Base-by-base conservation (phyloP, 2,888 invertebrate species). In the Drosophila nr. perissopoda region DNA sequence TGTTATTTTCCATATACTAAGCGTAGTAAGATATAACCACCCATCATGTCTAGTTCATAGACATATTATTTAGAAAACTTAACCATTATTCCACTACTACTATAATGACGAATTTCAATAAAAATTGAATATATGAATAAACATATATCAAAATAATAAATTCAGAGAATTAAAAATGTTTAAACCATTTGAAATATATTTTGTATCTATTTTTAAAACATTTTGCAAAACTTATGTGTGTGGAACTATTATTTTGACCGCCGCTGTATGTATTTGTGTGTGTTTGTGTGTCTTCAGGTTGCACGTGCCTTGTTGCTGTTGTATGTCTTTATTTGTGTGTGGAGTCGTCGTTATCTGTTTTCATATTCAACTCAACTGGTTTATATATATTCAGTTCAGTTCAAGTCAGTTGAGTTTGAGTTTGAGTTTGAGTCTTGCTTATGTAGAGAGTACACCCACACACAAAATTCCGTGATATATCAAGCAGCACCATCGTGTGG, bases 401-500 rank as follows among this genome's bases (percentile, higher is more conserved):
- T 25, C 46, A 25, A 46, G 46, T 46, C 46, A 46, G 46, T 46
- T 25, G 46, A 46, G 46, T 16, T 36, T 36, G 46, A 42, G 42
- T 13, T 34, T 33, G 33, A 36, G 34, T 33, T 42, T 42, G 42
- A 42, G 71, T 74, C 71, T 82, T 69, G 71, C 76, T 68, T 85
- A 54, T 77, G 75, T 72, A 79, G 70, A 87, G 75, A 81, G 72
- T 90, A 82, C 86, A 89, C 86, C 86, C 91, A 87, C 86, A 90
- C 89, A 89, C 82, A 90, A 90, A 90, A 90, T 90, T 90, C 88
- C 82, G 70, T 82, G 88, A 84, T 87, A 84, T 87, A 87, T 90
- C 89, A 90, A 81, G 74, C 81, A 81, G 71, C 73, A 83, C 90
- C 81, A 89, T 86, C 88, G 70, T 86, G 73, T 69, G 83, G 87